These are phyloP conservation scores for Halichoeres trimaculatus DNA, from an alignment of 2,113 vertebrate species.

Conservation along the genomic window DNA sequence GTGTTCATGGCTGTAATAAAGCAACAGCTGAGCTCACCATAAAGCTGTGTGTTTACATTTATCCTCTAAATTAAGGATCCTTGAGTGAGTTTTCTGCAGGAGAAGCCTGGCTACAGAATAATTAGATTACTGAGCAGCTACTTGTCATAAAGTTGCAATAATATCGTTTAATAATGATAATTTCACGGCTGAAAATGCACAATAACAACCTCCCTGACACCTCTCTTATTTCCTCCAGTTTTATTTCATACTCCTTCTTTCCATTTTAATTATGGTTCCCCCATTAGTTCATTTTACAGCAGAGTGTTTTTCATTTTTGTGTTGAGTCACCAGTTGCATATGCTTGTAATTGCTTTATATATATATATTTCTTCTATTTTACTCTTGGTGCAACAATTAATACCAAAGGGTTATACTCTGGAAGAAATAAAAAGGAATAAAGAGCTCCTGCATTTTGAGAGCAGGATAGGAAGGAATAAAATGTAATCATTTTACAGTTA, in stretches of 20 bases:
- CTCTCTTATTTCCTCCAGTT: constrained; percentile 4
- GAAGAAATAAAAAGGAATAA: not conserved
- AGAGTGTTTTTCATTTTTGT: not conserved
- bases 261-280: not conserved
- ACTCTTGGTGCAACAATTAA: not conserved
- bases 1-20: not conserved
- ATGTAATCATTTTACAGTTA: not conserved
- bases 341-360: constrained; percentile 14
- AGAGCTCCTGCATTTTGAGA: not conserved
- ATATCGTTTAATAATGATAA: not conserved
- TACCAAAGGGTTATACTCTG: not conserved
- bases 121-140: constrained; percentile 15
- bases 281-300: not conserved
- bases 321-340: not conserved
- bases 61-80: constrained; percentile 9
- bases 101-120: constrained; percentile 2
- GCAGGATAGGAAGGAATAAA: not conserved
- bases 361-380: constrained; percentile 11
- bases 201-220: constrained; percentile 2
- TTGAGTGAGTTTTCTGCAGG: constrained; percentile 1
- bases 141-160: constrained; percentile 20
- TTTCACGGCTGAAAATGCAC: constrained; percentile 14
- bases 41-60: not conserved
- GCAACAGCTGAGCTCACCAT: not conserved
- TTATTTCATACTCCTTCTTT: not conserved